Base-by-base conservation (phyloP, 2,888 invertebrate species). In the Rhopalosiphum nymphaeae region DNA sequence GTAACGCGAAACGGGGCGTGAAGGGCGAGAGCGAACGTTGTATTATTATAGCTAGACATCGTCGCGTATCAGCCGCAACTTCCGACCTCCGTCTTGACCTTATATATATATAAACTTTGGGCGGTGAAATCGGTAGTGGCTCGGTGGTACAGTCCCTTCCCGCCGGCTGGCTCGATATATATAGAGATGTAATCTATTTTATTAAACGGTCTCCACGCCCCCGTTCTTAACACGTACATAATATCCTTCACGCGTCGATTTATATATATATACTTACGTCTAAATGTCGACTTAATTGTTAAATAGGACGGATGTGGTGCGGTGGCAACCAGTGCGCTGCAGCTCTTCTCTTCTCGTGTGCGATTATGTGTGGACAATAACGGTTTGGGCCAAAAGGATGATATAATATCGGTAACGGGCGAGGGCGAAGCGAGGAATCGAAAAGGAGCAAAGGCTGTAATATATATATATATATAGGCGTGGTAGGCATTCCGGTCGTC, bases 111-210 rank as follows among this genome's bases (percentile, higher is more conserved):
- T 90, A 61, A 36, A 36, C 36, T 2, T 49, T 9, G 61, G 44
- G 57, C 16, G 92, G 25, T 3, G 86, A 36, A 78, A 36, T 46
- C 42, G 61, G 26, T 16, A 42, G 87, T 25, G 49, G 44, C 25
- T 44, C 4, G 90, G 36, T 61, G 36, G 42, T 92, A 36, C 49
- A 9, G 67, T 92, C 92, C 92, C 92, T 88, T 92, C 49, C 88
- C 67, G 11, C 46, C 26, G 5, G 11, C 46, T 29, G 29, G 36
- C 9, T 7, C 87, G 46, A 85, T 87, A n/a, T 46, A 67, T 36
- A 86, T 85, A 87, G 92, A 92, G 93, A 93, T 93, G 56, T 57
- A 94, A 94, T 94, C 90, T 94, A 94, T 94, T 94, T 94, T 94
- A 94, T 94, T 91, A 94, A 94, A 94, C 90, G 90, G 86, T 91